phyloP scores from a whole-genome alignment of 2,888 invertebrate species.

The Crepidodera aurea region DNA sequence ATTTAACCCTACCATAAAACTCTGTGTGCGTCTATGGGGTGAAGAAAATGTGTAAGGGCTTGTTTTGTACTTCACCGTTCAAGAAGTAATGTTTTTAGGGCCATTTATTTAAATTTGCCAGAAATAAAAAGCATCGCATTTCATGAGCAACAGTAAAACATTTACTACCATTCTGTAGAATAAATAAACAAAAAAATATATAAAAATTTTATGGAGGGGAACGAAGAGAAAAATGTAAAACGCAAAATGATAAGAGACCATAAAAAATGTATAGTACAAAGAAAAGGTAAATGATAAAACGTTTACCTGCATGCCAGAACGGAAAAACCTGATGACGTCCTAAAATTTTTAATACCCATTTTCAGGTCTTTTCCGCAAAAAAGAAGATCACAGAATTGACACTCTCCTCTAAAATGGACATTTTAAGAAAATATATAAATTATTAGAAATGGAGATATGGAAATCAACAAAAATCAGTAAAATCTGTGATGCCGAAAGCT shows the following conservation, averaged over 20 bases:
- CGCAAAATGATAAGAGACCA: neutral
- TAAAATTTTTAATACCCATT: neutral
- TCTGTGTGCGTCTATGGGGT: neutral
- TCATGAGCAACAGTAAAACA: conserved; percentile 1
- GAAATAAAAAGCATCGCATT: conserved; percentile 14
- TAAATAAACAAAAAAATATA: conserved; percentile 10
- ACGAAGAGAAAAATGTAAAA: neutral
- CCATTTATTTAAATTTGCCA: conserved; percentile 22
- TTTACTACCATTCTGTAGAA: conserved; percentile 2
- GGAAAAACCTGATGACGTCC: neutral
- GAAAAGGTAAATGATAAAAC: conserved; percentile 5
- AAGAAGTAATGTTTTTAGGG: conserved; percentile 16
- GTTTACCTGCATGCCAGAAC: neutral
- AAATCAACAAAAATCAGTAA: no score
- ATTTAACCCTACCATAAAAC: neutral
- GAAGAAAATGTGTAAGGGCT: neutral
- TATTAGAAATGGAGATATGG: no score
- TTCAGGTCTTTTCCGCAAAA: neutral
- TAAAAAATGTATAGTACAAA: neutral
- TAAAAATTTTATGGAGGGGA: neutral
- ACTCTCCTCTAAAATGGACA: no score
- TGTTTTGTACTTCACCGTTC: conserved; percentile 16
- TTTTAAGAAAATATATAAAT: no score
- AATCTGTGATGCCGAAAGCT: no score
- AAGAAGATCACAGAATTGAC: neutral